Evolutionary conservation across 2,113 vertebrate species (phyloP), one percentile per base, ranked within the genome.

Genomic region (Pseudois nayaur): DNA sequence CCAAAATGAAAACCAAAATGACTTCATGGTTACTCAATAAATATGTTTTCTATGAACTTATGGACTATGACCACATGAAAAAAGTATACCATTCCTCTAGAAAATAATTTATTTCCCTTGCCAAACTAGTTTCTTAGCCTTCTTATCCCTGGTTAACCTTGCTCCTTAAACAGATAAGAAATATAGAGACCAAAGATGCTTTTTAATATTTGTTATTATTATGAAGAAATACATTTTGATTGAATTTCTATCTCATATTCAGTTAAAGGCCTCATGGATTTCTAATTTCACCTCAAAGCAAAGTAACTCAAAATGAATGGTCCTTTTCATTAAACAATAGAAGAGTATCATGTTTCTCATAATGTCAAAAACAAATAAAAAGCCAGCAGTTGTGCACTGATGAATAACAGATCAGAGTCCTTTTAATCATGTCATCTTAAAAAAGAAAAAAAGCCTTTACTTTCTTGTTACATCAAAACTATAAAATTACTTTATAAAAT

Each of bases 401-500:
- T 84, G 94, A 89, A 83, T 23, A 97, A 45, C 83, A 97, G 91
- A 97, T 94, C 89, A 79, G 25, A 60, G 57, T 76, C 31, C 87
- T 96, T 98, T 97, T 96, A 95, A 98, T 96, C 95, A 89, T 93
- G 82, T 89, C 59, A 89, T 85, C 71, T 95, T 43, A 76, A 89
- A 96, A 94, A 52, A 79, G 82, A 91, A 86, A 54, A 89, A 96
- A 90, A n/a, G 50, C 92, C 19, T 94, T 94, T 91, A 43, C 86
- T 97, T 96, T 92, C 54, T 85, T 74, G 60, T 95, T 93, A 95
- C 89, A 97, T 96, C 89, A 98, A 94, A 97, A 94, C 91, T 91
- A 90, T 96, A 93, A 95, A 93, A 96, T 94, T 95, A 94, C 91
- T 95, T 97, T 90, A 96, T 97, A 96, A 97, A 97, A 95, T 92